Base-by-base conservation (phyloP, 30 jellyfish, hydroid and myxozoan species). In the Cassiopea xamachana region DNA sequence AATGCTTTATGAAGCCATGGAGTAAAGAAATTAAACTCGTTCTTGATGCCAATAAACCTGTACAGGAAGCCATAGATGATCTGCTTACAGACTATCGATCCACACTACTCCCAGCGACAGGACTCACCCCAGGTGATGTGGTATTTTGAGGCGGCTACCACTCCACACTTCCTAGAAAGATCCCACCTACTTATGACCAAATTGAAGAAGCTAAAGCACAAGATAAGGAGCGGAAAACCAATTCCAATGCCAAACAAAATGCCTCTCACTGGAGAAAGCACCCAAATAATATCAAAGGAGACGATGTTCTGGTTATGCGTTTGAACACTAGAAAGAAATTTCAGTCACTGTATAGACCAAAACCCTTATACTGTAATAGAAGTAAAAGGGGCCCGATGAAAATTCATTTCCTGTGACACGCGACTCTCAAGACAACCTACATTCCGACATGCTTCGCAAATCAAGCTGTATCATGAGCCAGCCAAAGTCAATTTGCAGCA, bases 121-220 rank as follows among this genome's bases (percentile, higher is more conserved):
- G 94, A 8, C 16, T 76, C 10, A 51, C 92, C 43, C 94, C 94
- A 49, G 92, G 91, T 18, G 75, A 77, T 69, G 46, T 79, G 73
- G 13, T 77, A 16, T 64, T 87, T 46, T 48, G 94, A 2, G 86
- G 84, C 19, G 94, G 94, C 7, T 75, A 75, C 84, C n/a, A 69
- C 47, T 10, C 47, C 16, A 17, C 19, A n/a, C 69, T 78, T 46
- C 95, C 86, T 15, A n/a, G n/a, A 39, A 15, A 67, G n/a, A 13
- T 19, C 69, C 71, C 86, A 7, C 39, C 46, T 2, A 77, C 86
- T 7, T 71, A 77, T 13, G 46, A 50, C 17, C 14, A 46, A 50
- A 46, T 77, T 64, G 45, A 77, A 50, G 47, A 77, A 7, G 73
- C 86, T 14, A 47, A 60, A 6, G 5, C 3, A 47, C 74, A 43